Evolutionary conservation across 2,113 vertebrate genomes (phyloP), one percentile per base, ranked within the genome.

Genomic region (Sigmodon hispidus): DNA sequence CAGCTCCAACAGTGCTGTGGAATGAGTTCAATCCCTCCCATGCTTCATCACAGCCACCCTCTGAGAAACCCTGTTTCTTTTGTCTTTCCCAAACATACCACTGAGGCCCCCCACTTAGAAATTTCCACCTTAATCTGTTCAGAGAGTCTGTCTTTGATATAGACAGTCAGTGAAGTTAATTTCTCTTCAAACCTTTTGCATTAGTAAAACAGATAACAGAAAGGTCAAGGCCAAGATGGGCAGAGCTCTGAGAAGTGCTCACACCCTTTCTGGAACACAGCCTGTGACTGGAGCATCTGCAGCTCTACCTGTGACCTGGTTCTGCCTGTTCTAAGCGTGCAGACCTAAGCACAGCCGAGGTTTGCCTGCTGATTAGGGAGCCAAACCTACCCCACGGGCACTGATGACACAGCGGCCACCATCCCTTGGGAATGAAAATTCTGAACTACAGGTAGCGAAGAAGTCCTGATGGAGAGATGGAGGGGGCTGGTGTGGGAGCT

Each of bases 301-400:
- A 8, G 69, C 92, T 83, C 95, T 50, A 91, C 50, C 86, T 80
- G 57, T 83, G 95, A 83, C 83, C 81, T 93, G 91, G 80, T 84
- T 90, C 79, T 87, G 76, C 85, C 84, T 67, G 67, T 65, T 88
- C 88, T 86, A 76, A 86, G 59, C 80, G 1, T 45, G 34, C 3
- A 93, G 81, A 72, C 65, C 13, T 36, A 72, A 87, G 52, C 72
- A 40, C 29, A 59, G 93, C 73, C 1, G 31, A 95, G 93, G 67
- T 76, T 40, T 43, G 34, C 0, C 0, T 70, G n/a, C 57, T 55
- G 69, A 84, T 77, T 11, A 87, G 19, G 76, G 45, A 93, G 79
- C n/a, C 45, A 73, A 92, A 89, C 50, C 52, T 93, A 83, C 48
- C 67, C 69, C 10, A 3, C 9, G 36, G 73, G 87, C 87, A 83